These are phyloP conservation scores for Herminia tarsipennalis DNA, from an alignment of 2,888 invertebrate genomes.

Conservation along the genomic window DNA sequence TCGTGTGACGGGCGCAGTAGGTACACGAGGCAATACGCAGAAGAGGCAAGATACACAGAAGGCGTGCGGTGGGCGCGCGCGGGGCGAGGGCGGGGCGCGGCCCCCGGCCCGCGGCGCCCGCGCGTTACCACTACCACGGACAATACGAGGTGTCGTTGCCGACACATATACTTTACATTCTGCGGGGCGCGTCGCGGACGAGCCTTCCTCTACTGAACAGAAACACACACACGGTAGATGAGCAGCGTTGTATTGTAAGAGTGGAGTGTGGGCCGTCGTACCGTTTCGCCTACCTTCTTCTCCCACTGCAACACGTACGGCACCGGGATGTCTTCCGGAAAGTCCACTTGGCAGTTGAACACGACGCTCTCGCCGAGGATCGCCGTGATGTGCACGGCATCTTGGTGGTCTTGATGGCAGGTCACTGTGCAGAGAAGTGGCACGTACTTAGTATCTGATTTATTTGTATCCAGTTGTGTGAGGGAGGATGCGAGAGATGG, in stretches of 20 bases:
- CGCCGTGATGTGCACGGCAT: constrained; percentile 98
- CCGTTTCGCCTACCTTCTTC: constrained; percentile 99
- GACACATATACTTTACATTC: constrained; percentile 81
- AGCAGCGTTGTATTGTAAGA: constrained; percentile 85
- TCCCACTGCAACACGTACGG: constrained; percentile 99
- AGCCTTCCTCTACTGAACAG: constrained; percentile 85
- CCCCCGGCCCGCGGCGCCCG: constrained; percentile 74
- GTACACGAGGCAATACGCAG: constrained; percentile 77
- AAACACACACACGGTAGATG: constrained; percentile 85
- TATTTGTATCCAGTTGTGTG: too few species aligned
- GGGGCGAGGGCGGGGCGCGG: constrained; percentile 68
- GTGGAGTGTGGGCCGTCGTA: constrained; percentile 90
- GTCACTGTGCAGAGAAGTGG: constrained; percentile 80
- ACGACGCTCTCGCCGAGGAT: constrained; percentile 98
- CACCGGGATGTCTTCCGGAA: constrained; percentile 97
- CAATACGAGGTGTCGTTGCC: constrained; percentile 69
- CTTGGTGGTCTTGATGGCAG: constrained; percentile 94
- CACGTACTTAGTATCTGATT: too few species aligned
- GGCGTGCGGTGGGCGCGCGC: constrained; percentile 72
- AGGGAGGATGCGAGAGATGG: background rate
- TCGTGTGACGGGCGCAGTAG: constrained; percentile 68
- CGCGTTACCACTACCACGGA: constrained; percentile 75
- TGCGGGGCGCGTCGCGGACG: constrained; percentile 80
- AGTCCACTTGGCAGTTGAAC: constrained; percentile 99
- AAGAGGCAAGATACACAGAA: constrained; percentile 78